Evolutionary conservation across 2,888 invertebrate genomes (phyloP).

Genomic region (Entomobrya proxima): DNA sequence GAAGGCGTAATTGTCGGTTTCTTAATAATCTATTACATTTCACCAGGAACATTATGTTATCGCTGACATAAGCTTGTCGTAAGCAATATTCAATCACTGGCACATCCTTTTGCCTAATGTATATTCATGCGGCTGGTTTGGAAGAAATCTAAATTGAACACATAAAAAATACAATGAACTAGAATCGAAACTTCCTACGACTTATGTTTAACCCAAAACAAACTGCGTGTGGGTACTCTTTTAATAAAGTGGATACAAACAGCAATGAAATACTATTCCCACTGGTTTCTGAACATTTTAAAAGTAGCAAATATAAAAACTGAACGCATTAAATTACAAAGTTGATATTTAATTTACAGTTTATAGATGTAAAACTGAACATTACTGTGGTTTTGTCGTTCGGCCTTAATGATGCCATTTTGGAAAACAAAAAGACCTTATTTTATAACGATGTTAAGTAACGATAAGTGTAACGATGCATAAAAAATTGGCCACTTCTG

Average conservation of each 20-base stretch:
- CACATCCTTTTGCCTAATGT: too few species aligned
- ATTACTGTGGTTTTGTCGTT: conserved; percentile 28
- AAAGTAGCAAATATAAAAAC: neutral
- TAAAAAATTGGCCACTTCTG: conserved; percentile 42
- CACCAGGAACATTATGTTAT: neutral
- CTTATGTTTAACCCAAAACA: conserved; percentile 35
- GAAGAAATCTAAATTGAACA: too few species aligned
- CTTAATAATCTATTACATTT: conserved; percentile 35
- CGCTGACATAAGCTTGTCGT: neutral
- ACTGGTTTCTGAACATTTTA: conserved; percentile 1
- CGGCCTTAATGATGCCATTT: conserved; percentile 40
- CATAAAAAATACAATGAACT: too few species aligned
- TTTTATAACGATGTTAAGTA: too few species aligned
- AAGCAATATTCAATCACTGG: too few species aligned
- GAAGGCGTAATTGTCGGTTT: neutral
- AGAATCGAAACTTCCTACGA: too few species aligned
- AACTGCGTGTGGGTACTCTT: neutral
- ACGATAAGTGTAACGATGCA: conserved; percentile 37
- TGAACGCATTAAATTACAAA: neutral
- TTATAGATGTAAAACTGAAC: conserved; percentile 20
- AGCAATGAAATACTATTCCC: neutral
- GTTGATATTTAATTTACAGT: neutral
- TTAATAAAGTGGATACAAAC: conserved; percentile 29
- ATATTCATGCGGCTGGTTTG: too few species aligned
- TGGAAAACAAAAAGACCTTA: neutral